Conservation (phyloP, 2,888 invertebrate species). For the Eucera pruinosa region DNA sequence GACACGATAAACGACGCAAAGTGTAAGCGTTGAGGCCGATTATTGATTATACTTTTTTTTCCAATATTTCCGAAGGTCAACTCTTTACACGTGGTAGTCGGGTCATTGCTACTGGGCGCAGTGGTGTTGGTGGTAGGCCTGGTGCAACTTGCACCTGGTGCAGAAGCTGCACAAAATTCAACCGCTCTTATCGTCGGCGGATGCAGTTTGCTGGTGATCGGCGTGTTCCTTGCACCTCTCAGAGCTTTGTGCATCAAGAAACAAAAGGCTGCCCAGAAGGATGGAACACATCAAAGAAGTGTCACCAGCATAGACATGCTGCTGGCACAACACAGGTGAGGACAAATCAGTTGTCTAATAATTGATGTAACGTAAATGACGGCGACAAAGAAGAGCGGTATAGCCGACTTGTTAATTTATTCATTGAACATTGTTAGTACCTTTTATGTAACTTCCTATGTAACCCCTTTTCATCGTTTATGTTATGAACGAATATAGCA, state of each 20-base stretch:
- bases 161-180: slow-evolving; percentile 91
- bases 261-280: slow-evolving; percentile 84
- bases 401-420: neutral
- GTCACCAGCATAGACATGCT: slow-evolving; percentile 86
- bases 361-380: neutral
- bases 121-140: slow-evolving; percentile 91
- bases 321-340: slow-evolving; percentile 85
- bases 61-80: slow-evolving; percentile 86
- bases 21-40: neutral
- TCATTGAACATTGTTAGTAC: too few relatives aligned
- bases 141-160: slow-evolving; percentile 91
- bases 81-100: slow-evolving; percentile 90
- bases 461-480: neutral
- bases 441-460: too few relatives aligned
- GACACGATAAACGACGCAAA: neutral
- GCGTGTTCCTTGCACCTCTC: slow-evolving; percentile 88
- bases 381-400: too few relatives aligned
- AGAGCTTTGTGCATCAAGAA: slow-evolving; percentile 89
- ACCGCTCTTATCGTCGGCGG: slow-evolving; percentile 90
- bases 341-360: neutral
- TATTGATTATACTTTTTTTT: slow-evolving; percentile 6
- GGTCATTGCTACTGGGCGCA: slow-evolving; percentile 90
- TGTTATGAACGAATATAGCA: neutral
- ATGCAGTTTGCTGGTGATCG: slow-evolving; percentile 87
- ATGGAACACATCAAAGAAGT: slow-evolving; percentile 84